These are phyloP conservation scores for Apamea sordens DNA, from an alignment of 2,888 invertebrate genomes.

Conservation along the genomic window DNA sequence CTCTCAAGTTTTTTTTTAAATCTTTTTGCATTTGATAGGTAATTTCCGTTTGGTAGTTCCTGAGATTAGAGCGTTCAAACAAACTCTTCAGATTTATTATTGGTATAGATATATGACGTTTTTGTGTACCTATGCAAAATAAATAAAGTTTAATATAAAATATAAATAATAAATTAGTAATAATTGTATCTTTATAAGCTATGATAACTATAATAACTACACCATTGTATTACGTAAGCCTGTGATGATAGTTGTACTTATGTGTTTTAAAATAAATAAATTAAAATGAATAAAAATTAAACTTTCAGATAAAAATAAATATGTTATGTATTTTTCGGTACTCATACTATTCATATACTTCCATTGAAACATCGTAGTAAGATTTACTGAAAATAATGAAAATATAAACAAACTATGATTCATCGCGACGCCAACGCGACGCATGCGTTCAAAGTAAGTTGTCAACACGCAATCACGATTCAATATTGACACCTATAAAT, in stretches of 20 bases:
- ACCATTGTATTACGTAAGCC: too few relatives aligned
- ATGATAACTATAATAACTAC: too few relatives aligned
- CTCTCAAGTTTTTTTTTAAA: background rate
- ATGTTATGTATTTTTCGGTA: background rate
- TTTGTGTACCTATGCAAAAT: background rate
- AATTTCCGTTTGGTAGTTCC: background rate
- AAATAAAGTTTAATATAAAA: background rate
- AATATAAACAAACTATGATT: conserved; percentile 36
- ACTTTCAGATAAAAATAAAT: background rate
- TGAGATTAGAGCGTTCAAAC: background rate
- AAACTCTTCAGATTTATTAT: background rate
- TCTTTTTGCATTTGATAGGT: too few relatives aligned
- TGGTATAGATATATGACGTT: background rate
- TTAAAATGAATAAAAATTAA: background rate
- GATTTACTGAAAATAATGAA: background rate
- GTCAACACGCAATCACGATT: conserved; percentile 20
- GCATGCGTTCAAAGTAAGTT: background rate
- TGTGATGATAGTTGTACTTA: too few relatives aligned
- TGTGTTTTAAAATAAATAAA: too few relatives aligned
- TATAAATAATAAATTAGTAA: too few relatives aligned
- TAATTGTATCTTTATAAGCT: too few relatives aligned
- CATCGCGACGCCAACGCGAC: background rate
- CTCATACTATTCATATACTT: background rate
- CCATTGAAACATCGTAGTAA: background rate
- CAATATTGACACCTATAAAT: conserved; percentile 16